Percentiles rank a stretch among this genome's conserved stretches.
Conservation (phyloP, 37 sponge, comb jelly and placozoan genomes). For the Chondrosia reniformis region DNA sequence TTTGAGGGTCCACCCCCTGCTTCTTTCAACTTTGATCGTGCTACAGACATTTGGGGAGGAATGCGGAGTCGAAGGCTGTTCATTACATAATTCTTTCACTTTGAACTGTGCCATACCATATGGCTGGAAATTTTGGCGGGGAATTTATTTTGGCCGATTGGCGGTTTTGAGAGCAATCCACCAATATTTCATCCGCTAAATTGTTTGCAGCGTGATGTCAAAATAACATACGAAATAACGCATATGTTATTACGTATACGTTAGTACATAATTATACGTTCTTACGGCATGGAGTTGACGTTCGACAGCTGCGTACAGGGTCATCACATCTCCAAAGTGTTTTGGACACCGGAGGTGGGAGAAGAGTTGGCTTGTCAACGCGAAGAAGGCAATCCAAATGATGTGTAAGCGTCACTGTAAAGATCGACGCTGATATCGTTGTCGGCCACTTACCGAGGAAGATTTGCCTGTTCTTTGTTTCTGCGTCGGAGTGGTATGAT, state of each 20-base stretch:
- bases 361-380: constrained; percentile 19
- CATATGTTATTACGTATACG: no score
- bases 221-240: no score
- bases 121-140: no score
- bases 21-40: constrained; percentile 32
- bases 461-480: constrained; percentile 32
- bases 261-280: no score
- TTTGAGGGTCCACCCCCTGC: constrained; percentile 25
- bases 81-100: neutral
- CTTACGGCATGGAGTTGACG: no score
- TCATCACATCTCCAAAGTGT: constrained; percentile 24
- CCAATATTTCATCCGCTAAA: no score
- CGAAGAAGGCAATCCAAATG: constrained; percentile 4
- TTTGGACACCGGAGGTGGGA: constrained; percentile 10
- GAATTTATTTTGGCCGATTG: no score
- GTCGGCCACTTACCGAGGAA: constrained; percentile 30
- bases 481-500: constrained; percentile 7
- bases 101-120: neutral
- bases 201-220: no score
- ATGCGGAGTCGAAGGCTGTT: constrained; percentile 15
- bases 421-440: neutral
- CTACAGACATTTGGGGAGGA: constrained; percentile 31
- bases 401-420: constrained; percentile 34
- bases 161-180: no score
- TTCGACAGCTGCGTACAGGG: no score